Evolutionary conservation across 1,140 invertebrate genomes (phyloP), one percentile per base, ranked within the genome.

Genomic region (Fopius arisanus): DNA sequence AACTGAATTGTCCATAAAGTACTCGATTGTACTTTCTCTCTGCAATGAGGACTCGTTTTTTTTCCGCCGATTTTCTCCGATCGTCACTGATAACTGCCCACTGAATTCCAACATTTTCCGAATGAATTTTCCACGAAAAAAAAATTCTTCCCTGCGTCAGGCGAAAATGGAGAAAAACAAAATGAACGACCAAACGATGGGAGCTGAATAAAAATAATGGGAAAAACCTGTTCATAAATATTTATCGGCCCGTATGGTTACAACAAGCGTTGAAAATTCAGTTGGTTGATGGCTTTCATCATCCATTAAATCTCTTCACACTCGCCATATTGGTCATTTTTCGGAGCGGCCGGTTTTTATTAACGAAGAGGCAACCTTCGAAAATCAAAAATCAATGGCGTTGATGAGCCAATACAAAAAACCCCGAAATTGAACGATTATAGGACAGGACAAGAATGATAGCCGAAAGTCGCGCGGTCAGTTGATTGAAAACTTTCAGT

Each of bases 181-280:
- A 65, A 2, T 7, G 9, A 65, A 16, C 10, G 28, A n/a, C n/a
- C 62, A 33, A 65, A 65, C 43, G 29, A 29, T 16, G 12, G 28
- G 7, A 31, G 62, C 33, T 33, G 16, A 65, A 65, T 65, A 65
- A 65, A 59, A 65, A 65, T 65, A 31, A 65, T 65, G 62, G 43
- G 43, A 48, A 65, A 23, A 62, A 59, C 29, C 62, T 16, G 28
- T 65, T 65, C 29, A 65, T 65, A 65, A 65, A 65, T 65, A 65
- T 65, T 65, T 65, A 65, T 65, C 28, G 29, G 12, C 33, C 3
- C 10, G 6, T 65, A 29, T 65, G 33, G 43, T 19, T 31, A 31
- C 28, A 65, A 65, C 62, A 16, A 19, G 62, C 28, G 62, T 65
- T 65, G 62, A 19, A 31, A 65, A 65, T 65, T 65, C 28, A 16